Percentiles rank a stretch among this genome's conserved stretches.
Evolutionary conservation across 2,888 invertebrate species (phyloP).

Genomic region (Erebia epiphron): DNA sequence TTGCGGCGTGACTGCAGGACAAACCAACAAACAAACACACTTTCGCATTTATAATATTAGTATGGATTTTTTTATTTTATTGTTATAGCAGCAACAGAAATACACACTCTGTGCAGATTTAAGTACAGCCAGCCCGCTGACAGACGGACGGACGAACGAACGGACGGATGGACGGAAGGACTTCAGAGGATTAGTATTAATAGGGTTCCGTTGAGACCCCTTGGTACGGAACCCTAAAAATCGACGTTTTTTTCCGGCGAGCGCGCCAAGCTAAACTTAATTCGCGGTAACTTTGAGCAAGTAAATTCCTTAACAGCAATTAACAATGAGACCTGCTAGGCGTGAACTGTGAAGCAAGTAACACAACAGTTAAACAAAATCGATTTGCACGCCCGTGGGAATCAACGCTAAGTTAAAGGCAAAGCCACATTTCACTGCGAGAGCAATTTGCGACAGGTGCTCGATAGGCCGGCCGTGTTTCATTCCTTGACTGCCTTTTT

Average conservation of each 20-base stretch:
- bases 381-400: constrained; percentile 54
- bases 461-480: neutral
- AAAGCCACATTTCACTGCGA: constrained; percentile 25
- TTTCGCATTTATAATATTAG: too few species aligned
- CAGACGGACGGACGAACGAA: too few species aligned
- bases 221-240: neutral
- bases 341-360: constrained; percentile 39
- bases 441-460: constrained; percentile 18
- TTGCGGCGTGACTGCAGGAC: too few species aligned
- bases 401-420: constrained; percentile 41
- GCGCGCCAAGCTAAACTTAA: neutral
- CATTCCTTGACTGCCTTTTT: neutral
- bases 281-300: neutral
- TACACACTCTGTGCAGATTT: too few species aligned
- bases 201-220: too few species aligned
- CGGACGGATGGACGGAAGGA: too few species aligned
- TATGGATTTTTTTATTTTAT: too few species aligned
- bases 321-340: constrained; percentile 25
- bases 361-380: constrained; percentile 48
- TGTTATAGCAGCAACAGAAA: too few species aligned
- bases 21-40: too few species aligned
- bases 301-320: constrained; percentile 21
- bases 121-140: too few species aligned
- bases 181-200: too few species aligned
- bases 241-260: too few species aligned